Evolutionary conservation across 1,140 invertebrate genomes (phyloP).

Genomic region (Heliconius nattereri): DNA sequence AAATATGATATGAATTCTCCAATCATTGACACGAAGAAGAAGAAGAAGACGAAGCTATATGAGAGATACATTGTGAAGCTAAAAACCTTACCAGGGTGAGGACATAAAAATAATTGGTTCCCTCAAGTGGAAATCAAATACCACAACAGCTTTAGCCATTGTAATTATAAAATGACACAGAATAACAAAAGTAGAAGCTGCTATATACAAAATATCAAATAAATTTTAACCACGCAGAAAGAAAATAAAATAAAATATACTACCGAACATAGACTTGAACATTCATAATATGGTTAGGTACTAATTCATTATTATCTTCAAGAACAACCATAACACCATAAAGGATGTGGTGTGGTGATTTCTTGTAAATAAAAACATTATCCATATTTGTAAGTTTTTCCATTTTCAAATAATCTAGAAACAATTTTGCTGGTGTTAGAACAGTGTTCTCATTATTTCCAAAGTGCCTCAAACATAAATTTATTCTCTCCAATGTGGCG

Average conservation of each 20-base stretch:
- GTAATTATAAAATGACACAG: too few relatives aligned
- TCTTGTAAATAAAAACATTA: constrained; percentile 52
- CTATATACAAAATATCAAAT: too few relatives aligned
- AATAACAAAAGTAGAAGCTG: too few relatives aligned
- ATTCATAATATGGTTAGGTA: constrained; percentile 33
- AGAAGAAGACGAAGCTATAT: too few relatives aligned
- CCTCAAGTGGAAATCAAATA: background rate
- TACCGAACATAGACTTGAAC: constrained; percentile 59
- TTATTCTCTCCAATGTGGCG: constrained; percentile 49
- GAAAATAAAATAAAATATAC: constrained; percentile 7
- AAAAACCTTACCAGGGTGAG: background rate
- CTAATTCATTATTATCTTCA: constrained; percentile 21
- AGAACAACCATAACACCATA: constrained; percentile 59
- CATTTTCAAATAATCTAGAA: constrained; percentile 56
- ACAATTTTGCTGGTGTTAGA: constrained; percentile 43
- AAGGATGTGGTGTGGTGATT: constrained; percentile 54
- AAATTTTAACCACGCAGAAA: background rate
- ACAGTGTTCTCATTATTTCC: constrained; percentile 16
- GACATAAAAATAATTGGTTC: background rate
- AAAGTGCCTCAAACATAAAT: constrained; percentile 51
- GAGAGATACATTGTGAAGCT: too few relatives aligned
- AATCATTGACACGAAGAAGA: too few relatives aligned
- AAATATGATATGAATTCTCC: too few relatives aligned
- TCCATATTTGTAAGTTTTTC: constrained; percentile 38
- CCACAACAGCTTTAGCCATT: background rate